Evolutionary conservation across 2,797 vertebrate genomes (phyloP).

Genomic region (Darevskia nairensis): DNA sequence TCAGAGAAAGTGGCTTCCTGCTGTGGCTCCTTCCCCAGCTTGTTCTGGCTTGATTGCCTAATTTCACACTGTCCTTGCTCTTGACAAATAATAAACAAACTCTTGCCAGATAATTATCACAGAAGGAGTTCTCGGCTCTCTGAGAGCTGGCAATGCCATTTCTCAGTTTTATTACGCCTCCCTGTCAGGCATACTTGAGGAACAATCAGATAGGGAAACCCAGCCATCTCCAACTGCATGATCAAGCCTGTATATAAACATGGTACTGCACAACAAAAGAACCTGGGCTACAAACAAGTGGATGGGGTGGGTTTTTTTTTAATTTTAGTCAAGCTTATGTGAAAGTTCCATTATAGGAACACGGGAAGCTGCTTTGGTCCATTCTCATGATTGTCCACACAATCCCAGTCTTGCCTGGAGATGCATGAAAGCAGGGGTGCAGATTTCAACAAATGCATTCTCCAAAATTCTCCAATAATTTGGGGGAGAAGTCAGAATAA

Average conservation of each 20-base stretch:
- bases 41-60: conserved; percentile 42
- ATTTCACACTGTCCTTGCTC: conserved; percentile 58
- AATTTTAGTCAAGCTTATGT: not conserved
- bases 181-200: conserved; percentile 42
- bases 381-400: no score
- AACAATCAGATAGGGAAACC: conserved; percentile 13
- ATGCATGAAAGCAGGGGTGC: no score
- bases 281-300: not conserved
- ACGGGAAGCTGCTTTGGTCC: no score
- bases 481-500: not conserved
- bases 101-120: conserved; percentile 35
- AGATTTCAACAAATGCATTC: no score
- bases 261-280: not conserved
- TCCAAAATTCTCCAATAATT: not conserved
- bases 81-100: conserved; percentile 56
- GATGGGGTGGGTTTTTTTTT: not conserved
- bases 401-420: no score
- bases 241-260: conserved; percentile 15
- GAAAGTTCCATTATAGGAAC: not conserved
- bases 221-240: conserved; percentile 9
- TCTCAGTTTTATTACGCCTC: conserved; percentile 41
- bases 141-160: conserved; percentile 46
- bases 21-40: not conserved
- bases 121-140: conserved; percentile 46
- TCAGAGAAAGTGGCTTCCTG: not conserved